These are phyloP conservation scores for Trematocara macrostoma DNA, from an alignment of 2,113 vertebrate species.

Conservation along the genomic window DNA sequence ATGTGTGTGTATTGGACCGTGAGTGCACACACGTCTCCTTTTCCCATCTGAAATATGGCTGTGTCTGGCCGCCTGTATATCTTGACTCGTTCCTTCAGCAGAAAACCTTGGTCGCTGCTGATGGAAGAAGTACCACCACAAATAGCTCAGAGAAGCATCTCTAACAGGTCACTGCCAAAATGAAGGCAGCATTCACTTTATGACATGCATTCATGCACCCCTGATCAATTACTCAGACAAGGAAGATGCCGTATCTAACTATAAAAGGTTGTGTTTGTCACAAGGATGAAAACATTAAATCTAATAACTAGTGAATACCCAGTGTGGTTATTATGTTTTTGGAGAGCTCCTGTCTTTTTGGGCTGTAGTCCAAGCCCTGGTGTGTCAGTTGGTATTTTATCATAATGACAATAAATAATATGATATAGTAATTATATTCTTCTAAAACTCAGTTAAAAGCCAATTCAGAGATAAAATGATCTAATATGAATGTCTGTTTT, in stretches of 20 bases:
- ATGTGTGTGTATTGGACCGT: constrained; percentile 33
- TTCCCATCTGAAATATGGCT: constrained; percentile 55
- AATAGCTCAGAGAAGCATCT: constrained; percentile 44
- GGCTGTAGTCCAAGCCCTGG: neutral
- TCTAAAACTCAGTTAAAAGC: neutral
- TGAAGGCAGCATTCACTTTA: neutral
- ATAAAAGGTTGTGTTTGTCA: neutral
- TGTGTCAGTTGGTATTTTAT: neutral
- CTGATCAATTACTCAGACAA: constrained; percentile 1
- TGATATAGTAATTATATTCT: neutral
- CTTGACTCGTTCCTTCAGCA: constrained; percentile 37
- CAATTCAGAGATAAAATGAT: neutral
- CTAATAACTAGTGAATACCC: neutral
- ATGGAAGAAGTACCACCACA: constrained; percentile 44
- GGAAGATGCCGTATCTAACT: neutral
- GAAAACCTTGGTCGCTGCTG: constrained; percentile 56
- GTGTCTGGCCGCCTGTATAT: constrained; percentile 51
- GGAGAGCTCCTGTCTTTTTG: neutral
- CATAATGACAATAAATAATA: neutral
- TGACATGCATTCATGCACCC: constrained; percentile 6
- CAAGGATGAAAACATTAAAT: neutral
- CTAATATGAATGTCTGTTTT: neutral
- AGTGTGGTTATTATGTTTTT: neutral
- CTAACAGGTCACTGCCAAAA: constrained; percentile 35
- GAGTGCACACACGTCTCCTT: constrained; percentile 13